Conservation (phyloP, 2,888 invertebrate genomes). For the Callimorpha dominula region DNA sequence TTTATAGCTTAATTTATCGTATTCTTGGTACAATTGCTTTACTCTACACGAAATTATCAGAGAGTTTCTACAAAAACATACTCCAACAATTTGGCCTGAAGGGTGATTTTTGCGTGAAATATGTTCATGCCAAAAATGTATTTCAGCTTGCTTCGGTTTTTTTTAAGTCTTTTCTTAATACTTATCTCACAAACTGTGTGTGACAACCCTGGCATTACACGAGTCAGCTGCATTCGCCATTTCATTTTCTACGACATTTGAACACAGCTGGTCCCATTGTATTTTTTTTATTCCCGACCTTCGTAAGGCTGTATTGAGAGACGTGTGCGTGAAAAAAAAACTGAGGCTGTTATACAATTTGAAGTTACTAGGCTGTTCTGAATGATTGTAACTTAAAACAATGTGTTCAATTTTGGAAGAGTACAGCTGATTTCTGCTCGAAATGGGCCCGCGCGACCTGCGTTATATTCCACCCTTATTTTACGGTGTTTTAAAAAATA, state of each 20-base stretch:
- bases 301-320: conserved; percentile 40
- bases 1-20: no score
- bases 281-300: conserved; percentile 50
- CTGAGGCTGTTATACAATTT: background rate
- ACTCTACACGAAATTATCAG: no score
- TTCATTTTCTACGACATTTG: conserved; percentile 49
- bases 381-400: background rate
- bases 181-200: background rate
- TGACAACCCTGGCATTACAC: conserved; percentile 49
- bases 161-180: background rate
- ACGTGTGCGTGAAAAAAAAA: conserved; percentile 23
- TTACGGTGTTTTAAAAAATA: no score
- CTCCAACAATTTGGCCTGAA: background rate
- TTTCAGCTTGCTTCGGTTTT: background rate
- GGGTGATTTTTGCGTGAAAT: background rate
- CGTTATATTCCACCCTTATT: background rate
- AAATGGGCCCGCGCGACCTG: background rate
- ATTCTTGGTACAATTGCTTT: no score
- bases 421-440: background rate
- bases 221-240: conserved; percentile 57
- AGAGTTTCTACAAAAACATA: background rate
- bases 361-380: background rate
- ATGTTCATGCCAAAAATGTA: background rate
- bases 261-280: conserved; percentile 57
- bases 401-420: background rate